Base-by-base conservation (phyloP, 2,888 invertebrate species). In the Atherix ibis region DNA sequence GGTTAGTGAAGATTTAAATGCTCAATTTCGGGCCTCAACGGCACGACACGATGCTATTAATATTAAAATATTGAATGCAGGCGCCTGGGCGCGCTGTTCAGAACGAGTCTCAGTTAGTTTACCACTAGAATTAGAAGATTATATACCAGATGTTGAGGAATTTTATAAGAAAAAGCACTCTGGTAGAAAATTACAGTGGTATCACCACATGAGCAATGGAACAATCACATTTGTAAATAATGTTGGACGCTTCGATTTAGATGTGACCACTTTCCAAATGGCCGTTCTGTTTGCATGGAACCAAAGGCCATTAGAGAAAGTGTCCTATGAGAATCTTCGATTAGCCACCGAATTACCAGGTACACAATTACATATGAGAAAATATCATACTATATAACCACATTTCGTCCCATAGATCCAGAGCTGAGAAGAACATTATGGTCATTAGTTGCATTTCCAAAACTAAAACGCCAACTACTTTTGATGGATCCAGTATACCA, bases 181-280 rank as follows among this genome's bases (percentile, higher is more conserved):
- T 48, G 98, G 98, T 6, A 70, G 98, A 36, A 97, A 97, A 59
- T 66, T 98, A 38, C 92, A 94, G 63, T 98, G 98, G 98, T 83
- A 97, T 62, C 97, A 98, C 64, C 94, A 97, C 53, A 97, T 97
- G 95, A 94, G 95, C 44, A 97, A 97, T 64, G 98, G 97, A 47
- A 94, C 94, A 40, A 91, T 98, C 47, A 91, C 89, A 16, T 97
- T 97, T 65, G 74, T 78, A 1, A 95, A 92, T 58, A 74, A 79
- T 45, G 76, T 85, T 35, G 97, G 94, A 2, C 77, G 85, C 47
- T 98, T 87, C 64, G 98, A 98, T 63, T 68, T 98, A 48, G 98
- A 98, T 57, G 95, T 99, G 5, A 98, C 97, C 10, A 97, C 98
- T 17, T 97, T 97, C 64, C 98, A 99, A 75, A 95, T 98, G 95